Percentiles rank a stretch among this genome's conserved stretches.
Conservation (phyloP, 2,797 vertebrate genomes). For the Helicolenus hilgendorfi region DNA sequence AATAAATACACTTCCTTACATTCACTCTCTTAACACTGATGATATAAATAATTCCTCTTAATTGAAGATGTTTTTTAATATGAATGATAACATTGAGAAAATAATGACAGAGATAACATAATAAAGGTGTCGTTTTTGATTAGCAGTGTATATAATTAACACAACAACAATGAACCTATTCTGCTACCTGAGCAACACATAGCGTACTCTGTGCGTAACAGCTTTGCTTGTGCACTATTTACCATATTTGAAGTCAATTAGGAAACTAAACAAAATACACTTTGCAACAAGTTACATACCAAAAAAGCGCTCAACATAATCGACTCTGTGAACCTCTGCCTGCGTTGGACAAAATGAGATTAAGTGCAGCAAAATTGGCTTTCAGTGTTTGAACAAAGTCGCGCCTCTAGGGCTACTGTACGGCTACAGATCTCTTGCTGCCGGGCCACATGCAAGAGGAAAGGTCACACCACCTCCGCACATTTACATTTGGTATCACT, state of each 20-base stretch:
- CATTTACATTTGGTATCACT: conserved; percentile 39
- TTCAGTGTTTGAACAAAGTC: conserved; percentile 21
- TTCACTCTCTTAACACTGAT: background rate
- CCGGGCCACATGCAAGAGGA: conserved; percentile 2
- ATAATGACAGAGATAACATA: background rate
- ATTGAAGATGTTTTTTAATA: background rate
- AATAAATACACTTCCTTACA: background rate
- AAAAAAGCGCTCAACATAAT: background rate
- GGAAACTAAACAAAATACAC: background rate
- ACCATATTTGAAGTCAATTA: background rate
- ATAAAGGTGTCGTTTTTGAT: background rate
- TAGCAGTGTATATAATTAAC: background rate
- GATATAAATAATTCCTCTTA: background rate
- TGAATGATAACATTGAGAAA: background rate
- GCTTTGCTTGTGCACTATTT: background rate
- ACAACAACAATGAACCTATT: background rate
- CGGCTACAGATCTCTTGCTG: background rate
- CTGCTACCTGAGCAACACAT: background rate
- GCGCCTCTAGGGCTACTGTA: background rate
- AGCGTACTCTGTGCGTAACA: background rate
- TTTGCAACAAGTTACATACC: background rate
- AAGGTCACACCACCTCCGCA: conserved; percentile 30
- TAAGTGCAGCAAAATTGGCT: conserved; percentile 10
- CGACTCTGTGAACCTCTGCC: background rate
- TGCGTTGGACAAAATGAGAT: conserved; percentile 14